These are phyloP conservation scores for Malachius bipustulatus DNA, from an alignment of 2,888 invertebrate genomes.

Conservation along the genomic window DNA sequence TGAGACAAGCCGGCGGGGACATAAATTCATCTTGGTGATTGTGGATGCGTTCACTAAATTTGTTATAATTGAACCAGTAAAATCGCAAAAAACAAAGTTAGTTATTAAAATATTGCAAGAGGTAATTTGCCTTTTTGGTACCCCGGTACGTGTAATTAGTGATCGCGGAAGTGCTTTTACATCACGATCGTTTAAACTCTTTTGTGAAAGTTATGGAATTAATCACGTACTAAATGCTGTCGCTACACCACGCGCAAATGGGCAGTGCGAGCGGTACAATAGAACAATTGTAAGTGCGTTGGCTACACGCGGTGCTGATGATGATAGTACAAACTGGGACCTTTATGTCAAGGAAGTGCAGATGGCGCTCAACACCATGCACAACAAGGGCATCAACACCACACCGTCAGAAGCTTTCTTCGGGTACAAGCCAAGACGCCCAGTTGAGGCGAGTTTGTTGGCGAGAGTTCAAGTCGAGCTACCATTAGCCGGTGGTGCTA, in stretches of 20 bases:
- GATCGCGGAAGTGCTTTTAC: too few species aligned
- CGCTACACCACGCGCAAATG: too few species aligned
- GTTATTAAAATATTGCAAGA: slow-evolving; percentile 15
- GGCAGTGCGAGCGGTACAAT: too few species aligned
- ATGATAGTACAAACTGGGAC: slow-evolving; percentile 20
- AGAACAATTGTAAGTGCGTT: too few species aligned
- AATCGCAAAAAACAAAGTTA: slow-evolving; percentile 14
- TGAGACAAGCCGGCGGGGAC: slow-evolving; percentile 17
- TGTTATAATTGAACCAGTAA: slow-evolving; percentile 20
- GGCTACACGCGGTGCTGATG: too few species aligned
- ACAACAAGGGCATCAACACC: slow-evolving; percentile 16
- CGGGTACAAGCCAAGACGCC: slow-evolving; percentile 13
- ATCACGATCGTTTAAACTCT: too few species aligned
- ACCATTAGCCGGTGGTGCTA: too few species aligned
- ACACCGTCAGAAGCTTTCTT: slow-evolving; percentile 18
- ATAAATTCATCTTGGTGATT: slow-evolving; percentile 20
- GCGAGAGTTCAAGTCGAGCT: too few species aligned
- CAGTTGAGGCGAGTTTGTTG: slow-evolving; percentile 13
- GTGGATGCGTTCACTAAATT: slow-evolving; percentile 25
- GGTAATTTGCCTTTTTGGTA: slow-evolving; percentile 20
- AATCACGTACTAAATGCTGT: too few species aligned
- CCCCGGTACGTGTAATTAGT: too few species aligned
- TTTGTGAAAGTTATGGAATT: too few species aligned
- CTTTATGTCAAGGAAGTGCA: slow-evolving; percentile 18
- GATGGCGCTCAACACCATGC: slow-evolving; percentile 20